Conservation (phyloP, 2,797 vertebrate genomes). For the Novumbra hubbsi region DNA sequence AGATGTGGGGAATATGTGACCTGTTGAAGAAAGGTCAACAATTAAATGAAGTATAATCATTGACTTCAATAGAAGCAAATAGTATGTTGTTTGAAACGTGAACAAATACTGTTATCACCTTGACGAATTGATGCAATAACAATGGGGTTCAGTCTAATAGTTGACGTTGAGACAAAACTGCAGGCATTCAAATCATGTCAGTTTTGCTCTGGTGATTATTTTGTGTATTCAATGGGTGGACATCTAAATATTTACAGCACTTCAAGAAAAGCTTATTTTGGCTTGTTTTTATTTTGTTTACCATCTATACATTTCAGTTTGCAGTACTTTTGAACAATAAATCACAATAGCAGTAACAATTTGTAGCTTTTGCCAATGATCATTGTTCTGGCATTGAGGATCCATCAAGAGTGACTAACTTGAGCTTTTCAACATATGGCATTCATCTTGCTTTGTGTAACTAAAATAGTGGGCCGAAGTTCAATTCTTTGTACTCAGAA, state of each 20-base stretch:
- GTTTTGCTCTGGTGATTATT: background rate
- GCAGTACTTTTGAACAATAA: background rate
- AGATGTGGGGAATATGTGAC: too few species aligned
- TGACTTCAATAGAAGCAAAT: too few species aligned
- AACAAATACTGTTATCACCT: too few species aligned
- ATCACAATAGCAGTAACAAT: background rate
- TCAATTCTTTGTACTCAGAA: background rate
- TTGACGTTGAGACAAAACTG: too few species aligned
- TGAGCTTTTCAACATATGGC: background rate
- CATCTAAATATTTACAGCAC: too few species aligned
- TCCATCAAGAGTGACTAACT: background rate
- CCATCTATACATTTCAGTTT: background rate
- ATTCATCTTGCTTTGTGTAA: background rate
- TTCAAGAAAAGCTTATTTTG: too few species aligned
- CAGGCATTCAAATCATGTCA: too few species aligned
- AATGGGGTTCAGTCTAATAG: too few species aligned
- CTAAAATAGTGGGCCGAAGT: background rate
- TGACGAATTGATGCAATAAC: too few species aligned
- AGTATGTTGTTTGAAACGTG: too few species aligned
- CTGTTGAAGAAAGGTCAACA: too few species aligned
- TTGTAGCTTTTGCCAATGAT: background rate
- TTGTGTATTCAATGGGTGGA: background rate
- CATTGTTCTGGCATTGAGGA: background rate
- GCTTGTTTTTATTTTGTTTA: background rate
- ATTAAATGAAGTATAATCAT: too few species aligned